Percentiles rank a stretch among this genome's conserved stretches.
phyloP scores from a whole-genome alignment of 1,140 invertebrate genomes.

The Drosophila takahashii region DNA sequence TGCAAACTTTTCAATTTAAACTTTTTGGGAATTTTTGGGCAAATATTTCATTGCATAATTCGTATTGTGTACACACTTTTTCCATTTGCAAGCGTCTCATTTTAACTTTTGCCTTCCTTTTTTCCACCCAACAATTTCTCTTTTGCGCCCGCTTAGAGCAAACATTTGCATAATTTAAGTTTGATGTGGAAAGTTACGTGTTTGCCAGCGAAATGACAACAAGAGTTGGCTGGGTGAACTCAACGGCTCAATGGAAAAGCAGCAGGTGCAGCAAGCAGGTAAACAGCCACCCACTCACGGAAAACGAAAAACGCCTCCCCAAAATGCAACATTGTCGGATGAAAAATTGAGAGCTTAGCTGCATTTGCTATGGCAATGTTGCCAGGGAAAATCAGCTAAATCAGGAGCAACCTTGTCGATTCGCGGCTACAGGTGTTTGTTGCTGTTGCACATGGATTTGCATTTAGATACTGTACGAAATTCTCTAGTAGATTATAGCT shows the following conservation, averaged over 20 bases:
- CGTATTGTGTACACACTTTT: slow-evolving; percentile 24
- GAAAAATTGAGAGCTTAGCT: slow-evolving; percentile 37
- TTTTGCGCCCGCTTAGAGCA: slow-evolving; percentile 19
- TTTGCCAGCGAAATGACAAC: slow-evolving; percentile 38
- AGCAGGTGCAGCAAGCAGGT: slow-evolving; percentile 24
- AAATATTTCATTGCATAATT: slow-evolving; percentile 19
- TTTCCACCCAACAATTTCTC: background rate
- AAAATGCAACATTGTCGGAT: slow-evolving; percentile 58
- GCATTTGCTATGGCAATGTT: slow-evolving; percentile 34
- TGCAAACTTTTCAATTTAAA: slow-evolving; percentile 35
- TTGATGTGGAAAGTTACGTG: slow-evolving; percentile 47
- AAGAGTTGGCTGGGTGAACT: slow-evolving; percentile 31
- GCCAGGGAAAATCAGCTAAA: slow-evolving; percentile 33
- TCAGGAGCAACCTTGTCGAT: slow-evolving; percentile 20
- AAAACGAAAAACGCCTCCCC: slow-evolving; percentile 3
- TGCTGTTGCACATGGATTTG: slow-evolving; percentile 24
- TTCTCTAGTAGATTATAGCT: background rate
- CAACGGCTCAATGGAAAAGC: slow-evolving; percentile 32
- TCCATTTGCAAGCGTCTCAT: slow-evolving; percentile 11
- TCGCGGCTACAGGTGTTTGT: slow-evolving; percentile 60
- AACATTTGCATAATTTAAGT: slow-evolving; percentile 54
- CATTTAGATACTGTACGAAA: slow-evolving; percentile 5
- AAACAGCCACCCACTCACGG: background rate
- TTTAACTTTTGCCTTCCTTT: slow-evolving; percentile 14
- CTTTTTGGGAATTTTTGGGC: slow-evolving; percentile 21